These are phyloP conservation scores for Elymnias hypermnestra DNA, from an alignment of 1,140 invertebrate genomes.

Conservation along the genomic window DNA sequence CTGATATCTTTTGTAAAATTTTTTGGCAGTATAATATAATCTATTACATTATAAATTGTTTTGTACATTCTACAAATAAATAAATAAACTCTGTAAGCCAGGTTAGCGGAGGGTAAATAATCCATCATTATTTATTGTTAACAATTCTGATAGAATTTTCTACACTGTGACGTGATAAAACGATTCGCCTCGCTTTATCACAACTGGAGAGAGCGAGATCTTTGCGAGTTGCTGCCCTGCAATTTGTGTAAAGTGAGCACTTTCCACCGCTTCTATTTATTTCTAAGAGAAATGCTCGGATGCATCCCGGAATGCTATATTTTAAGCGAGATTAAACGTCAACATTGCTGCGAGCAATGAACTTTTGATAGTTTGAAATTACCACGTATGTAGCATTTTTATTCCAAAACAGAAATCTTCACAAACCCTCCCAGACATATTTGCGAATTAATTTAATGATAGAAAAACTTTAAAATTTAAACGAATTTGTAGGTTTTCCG, in stretches of 20 bases:
- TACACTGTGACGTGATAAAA: slow-evolving; percentile 8
- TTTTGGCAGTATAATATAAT: too few species aligned
- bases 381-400: neutral
- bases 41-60: too few species aligned
- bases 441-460: too few species aligned
- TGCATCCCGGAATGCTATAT: slow-evolving; percentile 28
- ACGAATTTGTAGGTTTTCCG: too few species aligned
- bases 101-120: too few species aligned
- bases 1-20: too few species aligned
- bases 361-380: slow-evolving; percentile 7
- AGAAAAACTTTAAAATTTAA: too few species aligned
- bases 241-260: slow-evolving; percentile 45
- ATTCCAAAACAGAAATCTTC: too few species aligned
- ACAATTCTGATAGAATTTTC: neutral
- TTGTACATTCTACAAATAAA: too few species aligned
- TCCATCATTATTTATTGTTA: too few species aligned
- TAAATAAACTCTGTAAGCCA: too few species aligned
- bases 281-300: slow-evolving; percentile 33
- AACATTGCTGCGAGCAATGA: slow-evolving; percentile 23
- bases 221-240: slow-evolving; percentile 26
- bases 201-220: slow-evolving; percentile 29
- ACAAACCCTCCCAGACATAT: too few species aligned
- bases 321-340: slow-evolving; percentile 36
- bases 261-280: slow-evolving; percentile 39
- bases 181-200: slow-evolving; percentile 25